A percentile compares a stretch with the other conserved stretches of the same genome.
These are phyloP conservation scores for Copidosoma floridanum DNA, from an alignment of 1,140 invertebrate genomes.

Conservation along the genomic window DNA sequence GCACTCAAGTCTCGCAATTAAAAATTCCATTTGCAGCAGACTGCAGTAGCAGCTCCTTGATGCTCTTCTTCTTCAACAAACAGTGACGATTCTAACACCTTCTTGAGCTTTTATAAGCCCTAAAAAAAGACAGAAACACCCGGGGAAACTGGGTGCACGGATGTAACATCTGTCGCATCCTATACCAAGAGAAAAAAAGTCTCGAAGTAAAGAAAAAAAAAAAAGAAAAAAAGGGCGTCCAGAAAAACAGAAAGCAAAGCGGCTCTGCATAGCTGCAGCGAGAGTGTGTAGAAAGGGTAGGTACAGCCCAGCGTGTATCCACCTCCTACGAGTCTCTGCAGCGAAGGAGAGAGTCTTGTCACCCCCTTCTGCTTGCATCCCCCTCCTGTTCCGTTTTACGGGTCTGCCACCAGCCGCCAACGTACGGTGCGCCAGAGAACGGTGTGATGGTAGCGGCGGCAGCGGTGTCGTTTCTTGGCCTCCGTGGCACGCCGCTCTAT, in stretches of 20 bases:
- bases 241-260: slow-evolving; percentile 1
- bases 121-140: no score
- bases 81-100: no score
- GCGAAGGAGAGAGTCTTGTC: slow-evolving; percentile 33
- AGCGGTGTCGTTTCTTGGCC: slow-evolving; percentile 58
- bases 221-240: slow-evolving; percentile 11
- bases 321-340: slow-evolving; percentile 24
- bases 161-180: slow-evolving; percentile 47
- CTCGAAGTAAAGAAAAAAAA: slow-evolving; percentile 8
- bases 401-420: slow-evolving; percentile 40
- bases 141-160: no score
- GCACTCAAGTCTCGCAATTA: slow-evolving; percentile 46
- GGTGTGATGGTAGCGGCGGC: slow-evolving; percentile 10
- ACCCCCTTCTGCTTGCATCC: slow-evolving; percentile 36
- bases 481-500: slow-evolving; percentile 58
- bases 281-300: slow-evolving; percentile 23
- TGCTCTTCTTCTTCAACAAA: background rate
- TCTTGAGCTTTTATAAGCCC: no score
- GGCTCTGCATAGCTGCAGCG: background rate
- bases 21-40: slow-evolving; percentile 46
- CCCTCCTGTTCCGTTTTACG: slow-evolving; percentile 55
- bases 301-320: slow-evolving; percentile 21
- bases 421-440: no score
- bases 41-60: background rate
- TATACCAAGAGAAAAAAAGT: slow-evolving; percentile 24